phyloP scores from a whole-genome alignment of 2,113 vertebrate genomes.

The Fukomys damarensis region DNA sequence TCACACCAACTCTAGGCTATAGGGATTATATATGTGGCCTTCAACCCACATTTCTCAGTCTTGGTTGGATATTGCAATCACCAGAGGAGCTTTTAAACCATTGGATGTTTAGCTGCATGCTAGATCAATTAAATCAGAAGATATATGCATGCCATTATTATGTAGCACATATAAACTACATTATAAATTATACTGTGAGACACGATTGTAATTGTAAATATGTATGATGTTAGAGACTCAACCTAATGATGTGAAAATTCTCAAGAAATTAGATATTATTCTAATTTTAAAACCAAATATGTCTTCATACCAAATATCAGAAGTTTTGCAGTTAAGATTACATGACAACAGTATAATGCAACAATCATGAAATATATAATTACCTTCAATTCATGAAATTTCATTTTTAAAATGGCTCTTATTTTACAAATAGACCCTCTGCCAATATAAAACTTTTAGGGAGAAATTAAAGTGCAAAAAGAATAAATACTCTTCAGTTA shows the following conservation, averaged over 20 bases:
- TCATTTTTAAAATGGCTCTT: neutral
- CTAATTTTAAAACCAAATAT: neutral
- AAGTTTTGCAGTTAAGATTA: conserved; percentile 11
- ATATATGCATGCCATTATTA: neutral
- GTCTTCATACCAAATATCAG: neutral
- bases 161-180: neutral
- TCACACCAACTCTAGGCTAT: neutral
- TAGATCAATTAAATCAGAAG: neutral
- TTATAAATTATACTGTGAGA: neutral
- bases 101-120: neutral
- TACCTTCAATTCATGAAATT: neutral
- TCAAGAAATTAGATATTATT: conserved; percentile 7
- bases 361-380: neutral
- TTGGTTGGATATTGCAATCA: neutral
- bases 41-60: neutral
- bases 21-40: neutral
- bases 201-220: neutral
- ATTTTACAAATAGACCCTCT: neutral
- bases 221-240: neutral
- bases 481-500: neutral
- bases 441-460: neutral
- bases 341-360: neutral
- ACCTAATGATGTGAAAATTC: neutral
- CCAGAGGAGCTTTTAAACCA: neutral
- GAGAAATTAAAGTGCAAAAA: conserved; percentile 47